phyloP scores from a whole-genome alignment of 2,888 invertebrate species.

The Papilio elwesi region DNA sequence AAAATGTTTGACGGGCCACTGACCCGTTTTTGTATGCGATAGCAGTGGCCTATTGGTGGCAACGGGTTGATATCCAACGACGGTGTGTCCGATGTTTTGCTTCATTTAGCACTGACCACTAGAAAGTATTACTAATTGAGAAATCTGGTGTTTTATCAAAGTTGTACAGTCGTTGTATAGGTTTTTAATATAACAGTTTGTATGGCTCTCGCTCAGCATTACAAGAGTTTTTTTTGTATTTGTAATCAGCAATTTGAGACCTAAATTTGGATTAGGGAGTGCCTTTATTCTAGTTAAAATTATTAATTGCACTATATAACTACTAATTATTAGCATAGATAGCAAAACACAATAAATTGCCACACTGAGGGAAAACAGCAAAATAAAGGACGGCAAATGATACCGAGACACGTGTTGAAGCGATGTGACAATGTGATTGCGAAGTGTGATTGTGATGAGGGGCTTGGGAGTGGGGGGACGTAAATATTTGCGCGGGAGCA shows the following conservation, averaged over 20 bases:
- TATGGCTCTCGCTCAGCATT: too few relatives aligned
- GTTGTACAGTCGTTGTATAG: too few relatives aligned
- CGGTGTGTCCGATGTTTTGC: slow-evolving; percentile 4
- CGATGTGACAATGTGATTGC: slow-evolving; percentile 39
- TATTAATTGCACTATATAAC: not conserved
- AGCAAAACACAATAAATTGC: not conserved
- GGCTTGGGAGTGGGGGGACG: slow-evolving; percentile 31
- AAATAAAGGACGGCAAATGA: slow-evolving; percentile 46
- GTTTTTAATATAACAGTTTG: too few relatives aligned
- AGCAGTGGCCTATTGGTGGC: slow-evolving; percentile 41
- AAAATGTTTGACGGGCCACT: slow-evolving; percentile 23
- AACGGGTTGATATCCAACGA: slow-evolving; percentile 13
- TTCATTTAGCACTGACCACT: slow-evolving; percentile 1
- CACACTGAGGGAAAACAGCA: slow-evolving; percentile 41
- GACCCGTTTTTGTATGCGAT: slow-evolving; percentile 8
- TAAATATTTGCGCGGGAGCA: slow-evolving; percentile 54
- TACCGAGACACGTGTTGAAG: slow-evolving; percentile 35
- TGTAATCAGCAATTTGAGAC: too few relatives aligned
- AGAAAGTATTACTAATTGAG: not conserved
- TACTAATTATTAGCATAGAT: not conserved
- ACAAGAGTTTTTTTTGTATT: too few relatives aligned
- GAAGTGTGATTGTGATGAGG: slow-evolving; percentile 20
- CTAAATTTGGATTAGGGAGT: too few relatives aligned
- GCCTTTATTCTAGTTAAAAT: not conserved
- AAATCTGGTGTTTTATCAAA: too few relatives aligned